Evolutionary conservation across 2,888 invertebrate species (phyloP), one percentile per base, ranked within the genome.

Genomic region (Scaptomyza cyrtandrae): DNA sequence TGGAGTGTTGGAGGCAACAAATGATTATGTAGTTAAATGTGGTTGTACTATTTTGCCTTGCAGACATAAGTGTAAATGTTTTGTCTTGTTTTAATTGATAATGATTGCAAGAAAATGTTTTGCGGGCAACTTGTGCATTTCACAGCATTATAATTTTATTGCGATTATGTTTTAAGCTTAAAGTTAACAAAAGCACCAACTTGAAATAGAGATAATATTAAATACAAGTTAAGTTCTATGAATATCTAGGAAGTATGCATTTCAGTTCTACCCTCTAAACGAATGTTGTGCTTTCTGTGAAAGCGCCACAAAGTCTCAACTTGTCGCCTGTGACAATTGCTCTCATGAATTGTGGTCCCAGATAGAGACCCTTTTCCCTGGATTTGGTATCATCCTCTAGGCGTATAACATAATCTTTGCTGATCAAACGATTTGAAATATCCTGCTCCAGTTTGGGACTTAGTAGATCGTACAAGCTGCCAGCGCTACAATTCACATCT

Each of bases 271-370:
- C 10, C 19, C 6, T 10, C 41, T 59, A 90, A 55, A 91, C 75
- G 90, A 96, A 96, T 52, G 94, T 94, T 0, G 95, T 95, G 88
- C 96, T 96, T 78, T 95, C 94, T 0, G 96, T 94, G 89, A 97
- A 97, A n/a, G 96, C 96, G 5, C 96, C 96, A 59, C 95, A 95
- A 49, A 97, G 91, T 72, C 96, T 93, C 86, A 96, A 94, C 10
- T 89, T 89, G 71, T 95, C 94, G 53, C 95, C 94, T 43, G 94
- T 94, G 13, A 97, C 91, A 71, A 95, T 94, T 13, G 95, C 96
- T 75, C 95, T 83, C 65, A 92, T 76, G 60, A 92, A 92, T 65
- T 92, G 92, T 0, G 92, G 92, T 3, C 91, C 85, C 60, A 84
- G 27, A n/a, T 86, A 86, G 78, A 76, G 61, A 3, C 74, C 88